These are phyloP conservation scores for Malurus alboscapulatus DNA, from an alignment of 2,113 vertebrate genomes.

Conservation along the genomic window DNA sequence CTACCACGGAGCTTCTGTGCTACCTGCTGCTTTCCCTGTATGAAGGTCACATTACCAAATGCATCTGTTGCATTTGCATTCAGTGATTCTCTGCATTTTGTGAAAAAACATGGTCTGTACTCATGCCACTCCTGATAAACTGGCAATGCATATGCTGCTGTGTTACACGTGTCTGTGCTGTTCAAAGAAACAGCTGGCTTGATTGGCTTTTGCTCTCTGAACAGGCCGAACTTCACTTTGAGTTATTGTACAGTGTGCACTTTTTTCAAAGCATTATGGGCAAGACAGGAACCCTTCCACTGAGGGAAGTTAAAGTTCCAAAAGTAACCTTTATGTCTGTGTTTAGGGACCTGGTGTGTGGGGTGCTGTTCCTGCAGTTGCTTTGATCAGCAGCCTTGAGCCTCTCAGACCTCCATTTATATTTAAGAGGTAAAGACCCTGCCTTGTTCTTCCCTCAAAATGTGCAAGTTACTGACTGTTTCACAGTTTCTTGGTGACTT, in stretches of 20 bases:
- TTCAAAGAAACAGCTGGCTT: neutral
- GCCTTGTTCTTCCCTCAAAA: neutral
- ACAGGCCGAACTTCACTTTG: accelerated
- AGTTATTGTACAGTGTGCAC: neutral
- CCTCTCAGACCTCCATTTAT: neutral
- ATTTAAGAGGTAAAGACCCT: neutral
- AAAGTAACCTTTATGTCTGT: neutral
- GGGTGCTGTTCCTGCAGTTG: neutral
- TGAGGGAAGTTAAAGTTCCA: neutral
- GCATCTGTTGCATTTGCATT: neutral
- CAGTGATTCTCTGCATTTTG: neutral
- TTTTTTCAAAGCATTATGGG: neutral
- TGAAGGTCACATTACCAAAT: neutral
- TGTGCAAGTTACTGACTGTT: neutral
- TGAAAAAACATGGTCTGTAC: neutral
- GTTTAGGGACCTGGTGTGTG: neutral
- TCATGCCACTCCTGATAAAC: neutral
- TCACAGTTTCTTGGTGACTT: neutral
- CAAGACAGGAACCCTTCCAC: neutral
- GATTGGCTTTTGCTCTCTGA: neutral
- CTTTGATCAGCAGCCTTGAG: neutral
- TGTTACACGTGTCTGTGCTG: neutral
- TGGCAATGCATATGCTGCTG: neutral
- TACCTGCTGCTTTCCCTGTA: neutral
- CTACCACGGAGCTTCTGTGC: neutral